phyloP scores from a whole-genome alignment of 2,888 invertebrate genomes.

The Doris montereyensis region DNA sequence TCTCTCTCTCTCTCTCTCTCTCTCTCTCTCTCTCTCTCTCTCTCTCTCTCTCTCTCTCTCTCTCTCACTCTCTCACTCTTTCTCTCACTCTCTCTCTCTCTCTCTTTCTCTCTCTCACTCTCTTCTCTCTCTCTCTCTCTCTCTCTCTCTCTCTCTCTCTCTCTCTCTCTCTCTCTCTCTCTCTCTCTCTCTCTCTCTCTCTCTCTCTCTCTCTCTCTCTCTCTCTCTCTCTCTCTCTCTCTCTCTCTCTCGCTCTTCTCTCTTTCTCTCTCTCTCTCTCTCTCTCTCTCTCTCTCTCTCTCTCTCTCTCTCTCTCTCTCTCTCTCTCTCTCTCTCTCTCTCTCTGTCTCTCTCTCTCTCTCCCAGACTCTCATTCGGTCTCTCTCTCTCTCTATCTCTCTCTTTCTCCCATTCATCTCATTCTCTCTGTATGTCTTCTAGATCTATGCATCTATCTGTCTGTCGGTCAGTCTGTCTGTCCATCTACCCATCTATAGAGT shows the following conservation, averaged over 20 bases:
- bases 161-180: not conserved
- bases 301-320: not conserved
- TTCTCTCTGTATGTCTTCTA: no score
- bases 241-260: constrained; percentile 1
- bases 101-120: not conserved
- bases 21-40: constrained; percentile 4
- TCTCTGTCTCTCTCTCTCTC: not conserved
- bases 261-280: not conserved
- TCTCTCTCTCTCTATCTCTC: no score
- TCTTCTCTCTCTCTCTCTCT: not conserved
- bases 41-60: constrained; percentile 13
- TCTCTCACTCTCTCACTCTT: no score
- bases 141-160: not conserved
- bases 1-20: not conserved
- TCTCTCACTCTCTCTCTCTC: not conserved
- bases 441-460: no score
- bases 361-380: no score
- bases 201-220: constrained; percentile 2
- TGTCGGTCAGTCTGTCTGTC: no score
- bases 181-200: not conserved
- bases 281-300: not conserved
- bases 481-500: no score
- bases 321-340: not conserved
- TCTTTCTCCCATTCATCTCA: no score
- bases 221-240: not conserved